A percentile compares a stretch with the other conserved stretches of the same genome.
Evolutionary conservation across 2,888 invertebrate species (phyloP).

Genomic region (Pasiphila rectangulata): DNA sequence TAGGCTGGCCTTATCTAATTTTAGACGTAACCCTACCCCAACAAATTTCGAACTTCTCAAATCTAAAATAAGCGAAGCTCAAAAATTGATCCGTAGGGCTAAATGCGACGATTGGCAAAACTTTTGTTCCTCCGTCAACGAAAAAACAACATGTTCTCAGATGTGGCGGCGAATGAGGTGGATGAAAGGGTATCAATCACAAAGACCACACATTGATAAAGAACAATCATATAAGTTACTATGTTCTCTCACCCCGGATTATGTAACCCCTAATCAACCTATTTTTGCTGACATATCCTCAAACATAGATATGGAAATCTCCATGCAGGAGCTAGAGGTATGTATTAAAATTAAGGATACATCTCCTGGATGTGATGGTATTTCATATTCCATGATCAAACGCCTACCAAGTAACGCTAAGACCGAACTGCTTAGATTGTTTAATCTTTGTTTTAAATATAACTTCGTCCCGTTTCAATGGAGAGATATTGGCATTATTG

Average conservation of each 20-base stretch:
- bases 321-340: slow-evolving; percentile 14
- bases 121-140: not conserved
- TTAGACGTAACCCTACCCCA: not conserved
- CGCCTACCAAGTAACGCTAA: not conserved
- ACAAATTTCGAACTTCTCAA: not conserved
- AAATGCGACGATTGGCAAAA: not conserved
- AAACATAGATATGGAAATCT: slow-evolving; percentile 1
- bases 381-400: slow-evolving; percentile 15
- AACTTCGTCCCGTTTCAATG: slow-evolving; percentile 4
- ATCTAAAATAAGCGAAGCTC: not conserved
- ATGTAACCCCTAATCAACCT: not conserved
- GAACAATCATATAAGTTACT: not conserved
- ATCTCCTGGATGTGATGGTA: slow-evolving; percentile 21
- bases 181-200: not conserved
- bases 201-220: not conserved
- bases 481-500: not conserved
- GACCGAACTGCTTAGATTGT: not conserved
- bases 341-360: slow-evolving; percentile 17
- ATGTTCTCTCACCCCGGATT: not conserved
- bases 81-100: not conserved
- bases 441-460: not conserved
- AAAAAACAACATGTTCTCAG: not conserved
- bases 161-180: not conserved
- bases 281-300: not conserved
- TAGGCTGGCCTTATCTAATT: not conserved